phyloP scores from a whole-genome alignment of 2,113 vertebrate species.

The Takifugu flavidus region DNA sequence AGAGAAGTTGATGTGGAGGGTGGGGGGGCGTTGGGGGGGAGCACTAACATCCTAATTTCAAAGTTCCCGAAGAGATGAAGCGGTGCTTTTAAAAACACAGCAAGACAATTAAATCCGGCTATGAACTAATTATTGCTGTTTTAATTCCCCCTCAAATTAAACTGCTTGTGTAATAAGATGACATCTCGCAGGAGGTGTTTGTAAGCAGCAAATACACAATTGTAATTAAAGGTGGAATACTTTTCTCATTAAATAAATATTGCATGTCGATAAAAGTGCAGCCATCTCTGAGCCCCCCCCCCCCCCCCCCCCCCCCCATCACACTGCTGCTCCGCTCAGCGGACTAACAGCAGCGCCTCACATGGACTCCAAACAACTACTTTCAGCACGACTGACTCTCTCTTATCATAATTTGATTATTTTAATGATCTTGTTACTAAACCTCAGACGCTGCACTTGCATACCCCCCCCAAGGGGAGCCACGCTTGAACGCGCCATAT shows the following conservation, averaged over 20 bases:
- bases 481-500: slow-evolving; percentile 63
- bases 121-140: slow-evolving; percentile 72
- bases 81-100: slow-evolving; percentile 66
- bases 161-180: slow-evolving; percentile 67
- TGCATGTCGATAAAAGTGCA: slow-evolving; percentile 40
- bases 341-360: slow-evolving; percentile 51
- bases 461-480: slow-evolving; percentile 58
- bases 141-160: slow-evolving; percentile 77
- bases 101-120: slow-evolving; percentile 73
- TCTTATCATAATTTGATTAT: slow-evolving; percentile 81
- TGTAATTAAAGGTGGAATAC: slow-evolving; percentile 70
- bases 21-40: slow-evolving; percentile 27
- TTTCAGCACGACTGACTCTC: slow-evolving; percentile 73
- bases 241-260: slow-evolving; percentile 51
- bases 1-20: slow-evolving; percentile 43
- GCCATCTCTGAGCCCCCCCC: slow-evolving; percentile 19
- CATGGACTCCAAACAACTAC: slow-evolving; percentile 67
- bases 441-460: slow-evolving; percentile 63
- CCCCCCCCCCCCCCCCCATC: slow-evolving; percentile 38
- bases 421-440: slow-evolving; percentile 78
- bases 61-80: slow-evolving; percentile 71
- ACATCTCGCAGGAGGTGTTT: slow-evolving; percentile 64
- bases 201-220: slow-evolving; percentile 55
- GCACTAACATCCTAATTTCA: slow-evolving; percentile 62
- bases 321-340: slow-evolving; percentile 60